phyloP scores from a whole-genome alignment of 1,140 invertebrate genomes.

The Heterodera schachtii region DNA sequence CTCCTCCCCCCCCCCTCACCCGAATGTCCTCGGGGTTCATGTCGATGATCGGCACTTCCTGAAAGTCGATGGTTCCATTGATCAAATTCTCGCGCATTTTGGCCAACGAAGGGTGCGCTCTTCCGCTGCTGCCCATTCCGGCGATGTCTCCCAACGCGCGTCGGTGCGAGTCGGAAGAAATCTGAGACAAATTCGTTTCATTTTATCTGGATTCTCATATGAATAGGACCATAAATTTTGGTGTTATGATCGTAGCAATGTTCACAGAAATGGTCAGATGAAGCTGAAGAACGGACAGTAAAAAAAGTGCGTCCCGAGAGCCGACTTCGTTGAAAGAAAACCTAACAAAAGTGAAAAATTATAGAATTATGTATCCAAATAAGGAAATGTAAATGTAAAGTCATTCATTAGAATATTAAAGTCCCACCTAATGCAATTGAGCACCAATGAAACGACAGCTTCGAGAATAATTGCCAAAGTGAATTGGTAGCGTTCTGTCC shows the following conservation, averaged over 20 bases:
- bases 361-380: no score
- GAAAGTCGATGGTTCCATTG: slow-evolving; percentile 80
- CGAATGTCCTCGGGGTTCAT: slow-evolving; percentile 88
- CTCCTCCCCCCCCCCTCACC: slow-evolving; percentile 65
- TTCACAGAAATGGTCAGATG: slow-evolving; percentile 65
- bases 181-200: background rate
- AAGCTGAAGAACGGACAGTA: slow-evolving; percentile 59
- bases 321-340: slow-evolving; percentile 23
- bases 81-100: slow-evolving; percentile 74
- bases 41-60: slow-evolving; percentile 80
- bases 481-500: slow-evolving; percentile 77
- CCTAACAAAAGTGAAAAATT: background rate
- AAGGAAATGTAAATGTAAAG: no score
- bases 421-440: slow-evolving; percentile 70
- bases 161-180: slow-evolving; percentile 60
- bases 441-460: slow-evolving; percentile 74
- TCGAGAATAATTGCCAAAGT: slow-evolving; percentile 76
- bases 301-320: slow-evolving; percentile 37
- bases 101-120: slow-evolving; percentile 64
- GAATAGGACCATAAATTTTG: slow-evolving; percentile 48
- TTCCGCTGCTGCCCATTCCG: slow-evolving; percentile 66
- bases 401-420: no score
- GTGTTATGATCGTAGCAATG: slow-evolving; percentile 54
- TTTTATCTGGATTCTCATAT: background rate
- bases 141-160: slow-evolving; percentile 60